phyloP scores from a whole-genome alignment of 2,797 vertebrate genomes.

The Takifugu rubripes region DNA sequence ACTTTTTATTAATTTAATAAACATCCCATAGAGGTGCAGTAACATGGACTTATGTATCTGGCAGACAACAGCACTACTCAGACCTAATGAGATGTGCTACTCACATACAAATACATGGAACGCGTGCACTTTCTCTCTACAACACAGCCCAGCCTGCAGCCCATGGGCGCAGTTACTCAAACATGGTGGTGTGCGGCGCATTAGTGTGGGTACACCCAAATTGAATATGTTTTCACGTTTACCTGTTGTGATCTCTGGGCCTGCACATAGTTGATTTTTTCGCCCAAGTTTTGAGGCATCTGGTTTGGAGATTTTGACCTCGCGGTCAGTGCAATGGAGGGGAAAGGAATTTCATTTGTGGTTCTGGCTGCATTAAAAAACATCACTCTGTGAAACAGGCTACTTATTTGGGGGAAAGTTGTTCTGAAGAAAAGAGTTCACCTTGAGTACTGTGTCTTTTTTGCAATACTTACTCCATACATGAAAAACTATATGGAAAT shows the following conservation, averaged over 20 bases:
- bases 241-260: conserved; percentile 4
- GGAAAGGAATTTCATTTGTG: conserved; percentile 8
- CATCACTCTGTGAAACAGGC: background rate
- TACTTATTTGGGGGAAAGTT: conserved; percentile 6
- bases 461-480: background rate
- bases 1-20: conserved; percentile 84
- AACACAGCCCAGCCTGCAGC: conserved; percentile 19
- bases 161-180: conserved; percentile 23
- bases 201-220: conserved; percentile 13
- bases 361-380: conserved; percentile 3
- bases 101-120: conserved; percentile 24
- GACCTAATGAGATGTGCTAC: conserved; percentile 66
- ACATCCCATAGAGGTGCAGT: conserved; percentile 72
- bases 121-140: conserved; percentile 18
- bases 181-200: conserved; percentile 12
- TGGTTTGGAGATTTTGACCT: conserved; percentile 9
- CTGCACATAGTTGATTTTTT: conserved; percentile 18
- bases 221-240: conserved; percentile 6
- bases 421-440: background rate
- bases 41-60: conserved; percentile 43
- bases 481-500: too few species aligned
- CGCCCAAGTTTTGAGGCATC: conserved; percentile 15
- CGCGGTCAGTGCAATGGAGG: background rate
- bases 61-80: conserved; percentile 43
- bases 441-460: background rate